Percentiles rank a stretch among this genome's conserved stretches.
These are phyloP conservation scores for Eristalis intricaria DNA, from an alignment of 2,888 invertebrate species.

Conservation along the genomic window DNA sequence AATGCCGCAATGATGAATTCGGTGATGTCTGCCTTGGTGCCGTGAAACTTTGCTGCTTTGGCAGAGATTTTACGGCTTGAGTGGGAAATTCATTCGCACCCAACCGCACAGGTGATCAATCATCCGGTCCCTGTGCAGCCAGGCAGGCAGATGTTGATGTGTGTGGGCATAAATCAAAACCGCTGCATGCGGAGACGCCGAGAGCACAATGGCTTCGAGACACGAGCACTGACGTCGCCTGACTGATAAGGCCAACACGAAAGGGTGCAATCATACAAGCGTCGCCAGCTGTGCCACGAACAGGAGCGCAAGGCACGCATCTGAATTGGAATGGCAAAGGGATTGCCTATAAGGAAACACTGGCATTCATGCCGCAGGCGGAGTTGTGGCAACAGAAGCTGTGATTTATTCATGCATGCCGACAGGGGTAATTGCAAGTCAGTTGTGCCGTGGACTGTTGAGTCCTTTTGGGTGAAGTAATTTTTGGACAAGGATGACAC, in stretches of 20 bases:
- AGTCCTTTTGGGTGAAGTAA: no score
- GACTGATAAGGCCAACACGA: slow-evolving; percentile 14
- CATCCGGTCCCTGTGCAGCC: slow-evolving; percentile 15
- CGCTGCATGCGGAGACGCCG: neutral
- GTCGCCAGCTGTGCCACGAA: neutral
- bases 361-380: neutral
- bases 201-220: neutral
- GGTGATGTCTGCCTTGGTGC: neutral
- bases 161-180: slow-evolving; percentile 41
- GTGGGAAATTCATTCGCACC: slow-evolving; percentile 6
- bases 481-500: no score
- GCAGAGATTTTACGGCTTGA: neutral
- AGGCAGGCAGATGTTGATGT: slow-evolving; percentile 23
- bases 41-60: no score
- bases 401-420: no score
- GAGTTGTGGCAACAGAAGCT: no score
- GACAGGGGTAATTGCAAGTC: no score
- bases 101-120: slow-evolving; percentile 44
- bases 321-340: neutral
- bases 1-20: slow-evolving; percentile 16
- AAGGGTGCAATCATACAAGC: slow-evolving; percentile 7
- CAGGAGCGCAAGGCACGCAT: no score
- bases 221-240: slow-evolving; percentile 9
- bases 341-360: neutral
- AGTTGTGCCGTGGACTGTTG: no score